phyloP scores from a whole-genome alignment of 2,113 vertebrate species.

The Pollachius pollachius region DNA sequence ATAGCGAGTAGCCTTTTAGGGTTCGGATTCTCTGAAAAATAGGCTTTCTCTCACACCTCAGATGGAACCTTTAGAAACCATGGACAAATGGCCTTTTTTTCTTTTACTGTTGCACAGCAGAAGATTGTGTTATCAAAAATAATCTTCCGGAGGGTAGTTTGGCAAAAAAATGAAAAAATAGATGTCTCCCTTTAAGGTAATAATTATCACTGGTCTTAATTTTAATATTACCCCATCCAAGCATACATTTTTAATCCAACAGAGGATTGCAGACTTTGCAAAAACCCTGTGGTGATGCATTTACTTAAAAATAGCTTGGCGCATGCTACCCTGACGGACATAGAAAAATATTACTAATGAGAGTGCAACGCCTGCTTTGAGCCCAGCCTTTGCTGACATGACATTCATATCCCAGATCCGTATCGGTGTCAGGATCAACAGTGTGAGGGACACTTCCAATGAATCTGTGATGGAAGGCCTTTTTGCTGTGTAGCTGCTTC shows the following conservation, averaged over 20 bases:
- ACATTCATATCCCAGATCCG: conserved; percentile 22
- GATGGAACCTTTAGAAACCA: conserved; percentile 48
- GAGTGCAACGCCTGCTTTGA: conserved; percentile 31
- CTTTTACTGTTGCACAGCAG: conserved; percentile 13
- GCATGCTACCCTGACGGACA: conserved; percentile 52
- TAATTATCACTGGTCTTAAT: conserved; percentile 58
- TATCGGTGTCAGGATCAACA: conserved; percentile 29
- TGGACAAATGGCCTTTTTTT: conserved; percentile 31
- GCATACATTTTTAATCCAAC: conserved; percentile 68
- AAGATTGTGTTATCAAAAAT: conserved; percentile 26
- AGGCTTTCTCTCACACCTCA: conserved; percentile 51
- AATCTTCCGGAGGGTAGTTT: conserved; percentile 31
- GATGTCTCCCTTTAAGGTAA: conserved; percentile 54
- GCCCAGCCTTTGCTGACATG: conserved; percentile 32
- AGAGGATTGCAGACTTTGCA: conserved; percentile 61
- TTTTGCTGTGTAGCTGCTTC: neutral
- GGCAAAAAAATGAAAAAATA: conserved; percentile 37
- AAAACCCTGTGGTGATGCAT: conserved; percentile 53
- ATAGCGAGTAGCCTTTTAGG: conserved; percentile 67
- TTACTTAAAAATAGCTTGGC: conserved; percentile 58
- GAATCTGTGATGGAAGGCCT: conserved; percentile 16
- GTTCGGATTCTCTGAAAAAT: conserved; percentile 59
- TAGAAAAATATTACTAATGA: conserved; percentile 50
- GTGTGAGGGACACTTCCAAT: neutral
- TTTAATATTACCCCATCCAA: conserved; percentile 53